Conservation (phyloP, 2,113 vertebrate species). For the Myotis davidii region DNA sequence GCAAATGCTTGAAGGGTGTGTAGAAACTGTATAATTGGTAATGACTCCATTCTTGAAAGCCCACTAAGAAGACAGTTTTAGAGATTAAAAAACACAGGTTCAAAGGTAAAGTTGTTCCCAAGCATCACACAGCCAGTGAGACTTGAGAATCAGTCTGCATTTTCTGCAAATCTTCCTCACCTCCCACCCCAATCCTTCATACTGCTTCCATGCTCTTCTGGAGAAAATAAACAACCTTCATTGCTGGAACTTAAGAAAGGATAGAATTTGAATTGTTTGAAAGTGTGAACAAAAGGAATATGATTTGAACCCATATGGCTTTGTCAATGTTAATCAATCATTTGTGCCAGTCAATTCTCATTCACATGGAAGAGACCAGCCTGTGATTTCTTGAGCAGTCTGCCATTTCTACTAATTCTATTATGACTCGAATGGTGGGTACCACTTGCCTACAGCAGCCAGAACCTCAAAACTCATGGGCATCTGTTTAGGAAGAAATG, state of each 20-base stretch:
- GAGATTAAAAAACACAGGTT: background rate
- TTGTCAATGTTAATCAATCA: conserved; percentile 72
- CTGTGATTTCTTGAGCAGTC: conserved; percentile 61
- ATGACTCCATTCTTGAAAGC: background rate
- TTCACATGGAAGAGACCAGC: conserved; percentile 63
- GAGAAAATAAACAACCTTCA: background rate
- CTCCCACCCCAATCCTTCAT: accelerated
- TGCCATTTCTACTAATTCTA: conserved; percentile 60
- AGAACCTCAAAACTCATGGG: background rate
- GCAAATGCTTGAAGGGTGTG: background rate
- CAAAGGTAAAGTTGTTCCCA: background rate
- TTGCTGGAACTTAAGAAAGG: background rate
- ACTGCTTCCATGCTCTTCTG: background rate
- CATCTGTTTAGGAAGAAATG: background rate
- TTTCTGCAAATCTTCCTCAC: background rate
- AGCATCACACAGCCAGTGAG: background rate
- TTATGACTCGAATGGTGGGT: conserved; percentile 40
- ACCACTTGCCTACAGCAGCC: conserved; percentile 3
- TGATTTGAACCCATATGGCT: conserved; percentile 58
- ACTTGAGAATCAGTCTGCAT: background rate
- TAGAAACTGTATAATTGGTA: background rate
- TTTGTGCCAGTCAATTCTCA: conserved; percentile 61
- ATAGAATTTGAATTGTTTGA: conserved; percentile 30
- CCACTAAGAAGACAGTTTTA: background rate
- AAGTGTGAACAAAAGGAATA: conserved; percentile 56